phyloP scores from a whole-genome alignment of 2,888 invertebrate species.

The Notocelia uddmanniana region DNA sequence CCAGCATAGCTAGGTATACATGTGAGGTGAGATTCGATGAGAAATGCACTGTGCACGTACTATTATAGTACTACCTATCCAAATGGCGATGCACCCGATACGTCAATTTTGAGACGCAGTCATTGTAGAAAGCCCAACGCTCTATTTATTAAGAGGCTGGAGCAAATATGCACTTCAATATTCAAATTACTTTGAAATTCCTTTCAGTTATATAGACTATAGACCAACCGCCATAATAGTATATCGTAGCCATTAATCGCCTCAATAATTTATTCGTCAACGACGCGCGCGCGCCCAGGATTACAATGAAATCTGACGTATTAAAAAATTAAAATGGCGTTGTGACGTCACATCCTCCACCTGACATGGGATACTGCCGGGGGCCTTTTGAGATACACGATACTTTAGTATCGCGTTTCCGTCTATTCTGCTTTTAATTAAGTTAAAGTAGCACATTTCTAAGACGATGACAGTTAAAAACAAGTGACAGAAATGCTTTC shows the following conservation, averaged over 20 bases:
- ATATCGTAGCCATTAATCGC: conserved; percentile 30
- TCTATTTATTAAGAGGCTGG: background rate
- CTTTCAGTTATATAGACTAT: background rate
- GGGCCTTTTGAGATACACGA: conserved; percentile 40
- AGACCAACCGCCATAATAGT: background rate
- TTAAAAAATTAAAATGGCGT: conserved; percentile 35
- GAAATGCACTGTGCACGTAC: too few species aligned
- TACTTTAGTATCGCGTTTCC: conserved; percentile 8
- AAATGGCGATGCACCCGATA: too few species aligned
- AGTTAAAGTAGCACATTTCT: background rate
- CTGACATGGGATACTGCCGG: conserved; percentile 28
- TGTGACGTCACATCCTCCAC: conserved; percentile 35
- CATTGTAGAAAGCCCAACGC: background rate
- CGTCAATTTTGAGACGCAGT: background rate
- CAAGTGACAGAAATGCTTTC: background rate
- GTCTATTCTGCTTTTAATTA: conserved; percentile 10
- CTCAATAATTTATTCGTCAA: conserved; percentile 39
- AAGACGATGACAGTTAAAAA: background rate
- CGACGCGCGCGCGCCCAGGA: conserved; percentile 27
- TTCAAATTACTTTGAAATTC: background rate
- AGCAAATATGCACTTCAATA: background rate
- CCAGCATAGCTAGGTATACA: too few species aligned
- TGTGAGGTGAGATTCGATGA: too few species aligned
- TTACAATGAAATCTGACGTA: conserved; percentile 43
- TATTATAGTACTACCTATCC: too few species aligned